Evolutionary conservation across 2,113 vertebrate species (phyloP).

Genomic region (Falco punctatus): DNA sequence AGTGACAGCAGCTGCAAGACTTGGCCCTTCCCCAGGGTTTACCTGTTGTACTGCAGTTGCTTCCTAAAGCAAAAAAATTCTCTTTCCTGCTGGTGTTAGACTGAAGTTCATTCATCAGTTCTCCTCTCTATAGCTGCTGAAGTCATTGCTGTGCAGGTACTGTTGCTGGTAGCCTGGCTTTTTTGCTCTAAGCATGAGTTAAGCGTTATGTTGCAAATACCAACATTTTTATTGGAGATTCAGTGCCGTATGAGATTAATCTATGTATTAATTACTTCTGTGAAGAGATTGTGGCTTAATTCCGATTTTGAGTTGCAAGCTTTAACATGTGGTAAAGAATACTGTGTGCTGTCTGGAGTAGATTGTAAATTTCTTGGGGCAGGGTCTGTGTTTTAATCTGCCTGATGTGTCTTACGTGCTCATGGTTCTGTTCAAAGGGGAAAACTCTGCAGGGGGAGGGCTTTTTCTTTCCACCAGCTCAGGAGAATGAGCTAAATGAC

Average conservation of each 20-base stretch:
- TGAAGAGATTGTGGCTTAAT: not conserved
- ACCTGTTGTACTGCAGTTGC: not conserved
- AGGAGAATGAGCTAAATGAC: not conserved
- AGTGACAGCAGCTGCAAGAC: not conserved
- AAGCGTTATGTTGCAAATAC: not conserved
- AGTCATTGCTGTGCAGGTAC: not conserved
- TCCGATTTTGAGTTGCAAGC: not conserved
- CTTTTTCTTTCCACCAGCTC: not conserved
- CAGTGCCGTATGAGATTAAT: not conserved
- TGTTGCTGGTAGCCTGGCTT: not conserved
- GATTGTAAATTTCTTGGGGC: not conserved
- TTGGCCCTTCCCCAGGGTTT: not conserved
- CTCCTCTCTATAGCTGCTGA: not conserved
- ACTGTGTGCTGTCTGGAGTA: not conserved
- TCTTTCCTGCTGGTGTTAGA: not conserved
- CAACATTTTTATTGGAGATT: not conserved
- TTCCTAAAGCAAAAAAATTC: not conserved
- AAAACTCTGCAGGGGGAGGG: not conserved
- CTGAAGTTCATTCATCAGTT: not conserved
- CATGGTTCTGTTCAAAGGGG: not conserved
- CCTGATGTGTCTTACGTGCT: not conserved
- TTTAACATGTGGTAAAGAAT: not conserved
- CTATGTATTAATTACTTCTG: not conserved
- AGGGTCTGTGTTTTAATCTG: not conserved
- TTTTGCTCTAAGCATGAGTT: rapidly evolving